These are phyloP conservation scores for Cosmia pyralina DNA, from an alignment of 2,888 invertebrate species.

Conservation along the genomic window DNA sequence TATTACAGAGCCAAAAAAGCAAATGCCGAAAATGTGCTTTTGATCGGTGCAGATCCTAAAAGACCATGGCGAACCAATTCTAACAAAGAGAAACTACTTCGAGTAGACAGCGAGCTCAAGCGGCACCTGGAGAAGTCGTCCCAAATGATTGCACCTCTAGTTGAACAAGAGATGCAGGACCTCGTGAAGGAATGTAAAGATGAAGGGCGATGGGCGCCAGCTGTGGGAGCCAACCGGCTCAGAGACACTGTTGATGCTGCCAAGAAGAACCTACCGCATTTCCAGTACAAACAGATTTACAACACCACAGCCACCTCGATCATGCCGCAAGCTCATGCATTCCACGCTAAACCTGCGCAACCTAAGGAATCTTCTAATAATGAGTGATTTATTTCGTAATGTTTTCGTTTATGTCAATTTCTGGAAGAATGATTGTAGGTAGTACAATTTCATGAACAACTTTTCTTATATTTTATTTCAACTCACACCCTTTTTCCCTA, in stretches of 20 bases:
- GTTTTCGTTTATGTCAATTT: not conserved
- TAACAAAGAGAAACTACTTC: conserved; percentile 80
- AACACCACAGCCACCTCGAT: conserved; percentile 83
- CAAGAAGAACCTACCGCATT: conserved; percentile 81
- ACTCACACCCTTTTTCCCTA: not conserved
- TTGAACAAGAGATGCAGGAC: conserved; percentile 76
- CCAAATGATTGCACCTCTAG: conserved; percentile 74
- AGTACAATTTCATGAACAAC: conserved; percentile 17
- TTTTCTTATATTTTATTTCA: conserved; percentile 7
- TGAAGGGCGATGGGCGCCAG: conserved; percentile 64
- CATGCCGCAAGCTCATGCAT: conserved; percentile 74
- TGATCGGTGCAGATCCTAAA: conserved; percentile 75
- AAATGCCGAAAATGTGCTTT: conserved; percentile 52
- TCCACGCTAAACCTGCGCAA: conserved; percentile 32
- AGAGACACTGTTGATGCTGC: conserved; percentile 81
- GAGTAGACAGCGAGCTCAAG: conserved; percentile 81
- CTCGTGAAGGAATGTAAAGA: conserved; percentile 77
- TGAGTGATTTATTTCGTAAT: conserved; percentile 24
- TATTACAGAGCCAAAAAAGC: conserved; percentile 73
- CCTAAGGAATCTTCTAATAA: conserved; percentile 24
- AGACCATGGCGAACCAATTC: conserved; percentile 85
- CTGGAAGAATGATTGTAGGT: not conserved
- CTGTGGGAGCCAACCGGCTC: conserved; percentile 72
- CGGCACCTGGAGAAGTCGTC: conserved; percentile 78
- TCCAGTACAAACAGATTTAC: conserved; percentile 80